Evolutionary conservation across 2,888 invertebrate genomes (phyloP).

Genomic region (Ophion costatus): DNA sequence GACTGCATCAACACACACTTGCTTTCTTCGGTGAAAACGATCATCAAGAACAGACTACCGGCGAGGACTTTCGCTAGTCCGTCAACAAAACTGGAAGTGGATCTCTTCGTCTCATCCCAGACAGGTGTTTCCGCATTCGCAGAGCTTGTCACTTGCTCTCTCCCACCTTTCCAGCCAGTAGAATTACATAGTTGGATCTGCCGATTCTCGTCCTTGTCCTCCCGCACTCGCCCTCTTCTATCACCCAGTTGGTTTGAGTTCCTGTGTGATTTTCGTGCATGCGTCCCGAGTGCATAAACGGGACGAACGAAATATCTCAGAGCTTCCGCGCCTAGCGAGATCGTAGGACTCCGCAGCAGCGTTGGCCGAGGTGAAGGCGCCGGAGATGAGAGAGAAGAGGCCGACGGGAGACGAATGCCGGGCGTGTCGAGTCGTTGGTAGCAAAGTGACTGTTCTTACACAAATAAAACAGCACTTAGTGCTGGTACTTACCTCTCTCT

Average conservation of each 20-base stretch:
- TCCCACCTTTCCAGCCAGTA: background rate
- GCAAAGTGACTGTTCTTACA: constrained; percentile 81
- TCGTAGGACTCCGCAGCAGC: background rate
- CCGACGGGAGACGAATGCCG: constrained; percentile 67
- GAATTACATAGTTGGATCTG: constrained; percentile 40
- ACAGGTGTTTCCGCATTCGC: background rate
- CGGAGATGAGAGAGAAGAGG: constrained; percentile 21
- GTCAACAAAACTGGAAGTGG: constrained; percentile 12
- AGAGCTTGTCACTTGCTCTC: constrained; percentile 27
- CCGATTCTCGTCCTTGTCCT: background rate
- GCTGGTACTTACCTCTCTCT: constrained; percentile 78
- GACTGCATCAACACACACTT: no score
- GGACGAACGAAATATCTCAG: constrained; percentile 36
- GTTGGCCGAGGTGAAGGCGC: constrained; percentile 43
- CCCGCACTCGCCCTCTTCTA: constrained; percentile 8
- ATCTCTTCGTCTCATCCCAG: background rate
- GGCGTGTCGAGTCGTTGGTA: constrained; percentile 59
- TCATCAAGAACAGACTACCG: no score
- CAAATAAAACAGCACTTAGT: constrained; percentile 83
- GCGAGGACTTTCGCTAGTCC: background rate
- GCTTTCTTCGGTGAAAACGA: background rate
- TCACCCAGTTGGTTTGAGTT: background rate
- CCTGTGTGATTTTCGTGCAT: constrained; percentile 41
- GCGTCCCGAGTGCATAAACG: constrained; percentile 33
- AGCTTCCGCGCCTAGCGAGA: constrained; percentile 9